These are phyloP conservation scores for Heliconius ethilla DNA, from an alignment of 2,888 invertebrate genomes.

Conservation along the genomic window DNA sequence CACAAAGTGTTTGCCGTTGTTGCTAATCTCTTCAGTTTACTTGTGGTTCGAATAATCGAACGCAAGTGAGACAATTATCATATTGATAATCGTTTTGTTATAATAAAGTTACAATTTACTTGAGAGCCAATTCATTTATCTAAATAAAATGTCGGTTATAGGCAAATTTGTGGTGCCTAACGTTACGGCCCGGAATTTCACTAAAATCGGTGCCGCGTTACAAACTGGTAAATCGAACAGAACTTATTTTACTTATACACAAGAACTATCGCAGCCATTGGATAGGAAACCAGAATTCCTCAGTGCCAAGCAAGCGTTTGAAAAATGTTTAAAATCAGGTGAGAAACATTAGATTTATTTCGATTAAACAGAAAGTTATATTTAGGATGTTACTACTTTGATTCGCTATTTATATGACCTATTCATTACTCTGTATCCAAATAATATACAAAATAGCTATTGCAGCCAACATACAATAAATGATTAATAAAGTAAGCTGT, in stretches of 20 bases:
- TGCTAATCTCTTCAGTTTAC: neutral
- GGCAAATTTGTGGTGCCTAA: constrained; percentile 66
- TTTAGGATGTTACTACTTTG: constrained; percentile 11
- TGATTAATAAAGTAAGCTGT: neutral
- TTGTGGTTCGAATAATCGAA: constrained; percentile 23
- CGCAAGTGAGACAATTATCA: neutral
- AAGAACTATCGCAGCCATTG: constrained; percentile 90
- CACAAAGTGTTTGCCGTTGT: constrained; percentile 16
- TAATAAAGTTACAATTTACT: constrained; percentile 7
- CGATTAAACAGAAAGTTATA: constrained; percentile 17
- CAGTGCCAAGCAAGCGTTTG: constrained; percentile 89
- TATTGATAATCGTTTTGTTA: neutral
- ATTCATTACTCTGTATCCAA: neutral
- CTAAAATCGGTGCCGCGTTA: constrained; percentile 64
- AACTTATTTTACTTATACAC: constrained; percentile 88
- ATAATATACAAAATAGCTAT: neutral
- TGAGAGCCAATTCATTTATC: neutral
- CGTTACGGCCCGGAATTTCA: constrained; percentile 63
- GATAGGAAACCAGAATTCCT: constrained; percentile 87
- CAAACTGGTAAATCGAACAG: constrained; percentile 69
- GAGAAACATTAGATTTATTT: constrained; percentile 55
- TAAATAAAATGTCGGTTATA: constrained; percentile 62
- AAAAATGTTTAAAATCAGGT: constrained; percentile 90
- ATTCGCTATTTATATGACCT: neutral
- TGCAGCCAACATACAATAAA: neutral